Evolutionary conservation across 2,888 invertebrate species (phyloP).

Genomic region (Dolomedes plantarius): DNA sequence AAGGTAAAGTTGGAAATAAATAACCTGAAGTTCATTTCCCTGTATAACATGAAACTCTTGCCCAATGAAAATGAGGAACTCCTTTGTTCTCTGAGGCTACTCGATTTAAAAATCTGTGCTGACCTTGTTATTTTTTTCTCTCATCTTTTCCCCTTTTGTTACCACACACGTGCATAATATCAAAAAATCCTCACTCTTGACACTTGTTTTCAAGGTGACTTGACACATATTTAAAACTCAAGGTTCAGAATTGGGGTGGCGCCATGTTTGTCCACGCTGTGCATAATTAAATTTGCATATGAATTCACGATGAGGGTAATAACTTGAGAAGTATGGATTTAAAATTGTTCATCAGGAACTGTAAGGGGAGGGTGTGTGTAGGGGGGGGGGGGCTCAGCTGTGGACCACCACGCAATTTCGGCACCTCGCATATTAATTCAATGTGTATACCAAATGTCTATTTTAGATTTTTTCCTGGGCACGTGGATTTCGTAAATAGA

Average conservation of each 20-base stretch:
- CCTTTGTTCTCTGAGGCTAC: constrained; percentile 22
- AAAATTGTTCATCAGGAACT: no score
- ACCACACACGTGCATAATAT: constrained; percentile 1
- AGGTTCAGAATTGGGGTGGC: not conserved
- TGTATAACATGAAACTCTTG: constrained; percentile 16
- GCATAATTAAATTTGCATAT: no score
- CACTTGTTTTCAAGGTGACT: constrained; percentile 24
- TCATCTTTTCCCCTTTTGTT: constrained; percentile 18
- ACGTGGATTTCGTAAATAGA: no score
- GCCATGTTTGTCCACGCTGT: no score
- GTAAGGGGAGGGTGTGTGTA: no score
- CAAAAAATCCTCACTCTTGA: constrained; percentile 26
- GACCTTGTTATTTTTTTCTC: constrained; percentile 50
- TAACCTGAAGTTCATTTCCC: constrained; percentile 28
- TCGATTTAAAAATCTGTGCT: not conserved
- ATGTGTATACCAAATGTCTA: no score
- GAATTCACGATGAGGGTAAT: no score
- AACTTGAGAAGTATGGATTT: no score
- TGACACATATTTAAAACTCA: not conserved
- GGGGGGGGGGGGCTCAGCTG: no score
- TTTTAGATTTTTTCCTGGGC: no score
- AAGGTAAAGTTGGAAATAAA: not conserved
- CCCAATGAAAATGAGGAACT: constrained; percentile 34
- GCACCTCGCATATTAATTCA: no score
- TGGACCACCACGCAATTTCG: no score